phyloP scores from a whole-genome alignment of 1,140 invertebrate genomes.

The Orchesella cincta region DNA sequence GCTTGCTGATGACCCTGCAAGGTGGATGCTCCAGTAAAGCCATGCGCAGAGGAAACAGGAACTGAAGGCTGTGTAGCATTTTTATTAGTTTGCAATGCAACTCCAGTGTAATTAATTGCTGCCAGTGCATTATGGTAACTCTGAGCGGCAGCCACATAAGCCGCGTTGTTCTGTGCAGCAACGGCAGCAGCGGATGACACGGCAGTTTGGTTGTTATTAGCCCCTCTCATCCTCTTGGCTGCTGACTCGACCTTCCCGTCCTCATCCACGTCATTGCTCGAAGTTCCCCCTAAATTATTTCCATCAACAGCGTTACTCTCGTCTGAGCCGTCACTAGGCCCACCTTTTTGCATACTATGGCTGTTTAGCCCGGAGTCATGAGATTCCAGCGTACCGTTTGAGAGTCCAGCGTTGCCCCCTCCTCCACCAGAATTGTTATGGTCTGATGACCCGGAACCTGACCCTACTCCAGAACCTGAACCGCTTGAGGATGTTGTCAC shows the following conservation, averaged over 20 bases:
- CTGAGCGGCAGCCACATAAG: conserved; percentile 55
- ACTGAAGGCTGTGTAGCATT: conserved; percentile 49
- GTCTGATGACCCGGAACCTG: background rate
- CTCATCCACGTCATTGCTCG: conserved; percentile 53
- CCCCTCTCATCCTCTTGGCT: conserved; percentile 48
- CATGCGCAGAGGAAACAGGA: conserved; percentile 32
- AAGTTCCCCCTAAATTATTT: conserved; percentile 32
- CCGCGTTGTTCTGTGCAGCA: conserved; percentile 56
- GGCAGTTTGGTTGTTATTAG: conserved; percentile 34
- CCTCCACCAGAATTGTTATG: background rate
- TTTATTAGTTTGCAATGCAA: conserved; percentile 67
- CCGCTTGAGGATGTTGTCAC: background rate
- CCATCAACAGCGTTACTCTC: conserved; percentile 26
- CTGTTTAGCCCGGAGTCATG: conserved; percentile 17
- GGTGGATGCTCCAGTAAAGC: background rate
- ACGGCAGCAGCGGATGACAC: conserved; percentile 27
- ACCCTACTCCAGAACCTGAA: background rate
- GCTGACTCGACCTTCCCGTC: conserved; percentile 53
- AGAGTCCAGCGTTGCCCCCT: conserved; percentile 23
- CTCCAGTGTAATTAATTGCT: conserved; percentile 75
- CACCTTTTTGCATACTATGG: background rate
- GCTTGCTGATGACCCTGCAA: conserved; percentile 56
- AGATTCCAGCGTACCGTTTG: conserved; percentile 47
- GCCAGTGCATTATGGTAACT: conserved; percentile 60
- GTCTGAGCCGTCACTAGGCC: conserved; percentile 15